Evolutionary conservation across 2,888 invertebrate species (phyloP).

Genomic region (Pachymerium ferrugineum): DNA sequence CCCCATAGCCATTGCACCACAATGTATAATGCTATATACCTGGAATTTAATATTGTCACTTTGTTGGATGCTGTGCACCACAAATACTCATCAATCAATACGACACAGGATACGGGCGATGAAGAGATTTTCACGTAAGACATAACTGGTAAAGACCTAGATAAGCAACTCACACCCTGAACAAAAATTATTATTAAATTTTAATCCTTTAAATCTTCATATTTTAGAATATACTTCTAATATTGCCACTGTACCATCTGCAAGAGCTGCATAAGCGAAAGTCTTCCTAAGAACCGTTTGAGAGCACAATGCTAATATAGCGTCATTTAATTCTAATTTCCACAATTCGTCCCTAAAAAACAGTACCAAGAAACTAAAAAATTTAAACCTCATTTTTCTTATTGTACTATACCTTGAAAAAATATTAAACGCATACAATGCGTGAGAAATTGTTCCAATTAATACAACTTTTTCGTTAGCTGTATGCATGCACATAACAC

Average conservation of each 20-base stretch:
- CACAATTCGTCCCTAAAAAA: slow-evolving; percentile 45
- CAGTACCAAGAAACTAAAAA: no score
- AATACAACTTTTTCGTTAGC: slow-evolving; percentile 46
- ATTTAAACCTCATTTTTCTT: slow-evolving; percentile 29
- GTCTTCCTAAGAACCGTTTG: slow-evolving; percentile 43
- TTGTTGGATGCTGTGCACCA: slow-evolving; percentile 53
- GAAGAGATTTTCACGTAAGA: slow-evolving; percentile 52
- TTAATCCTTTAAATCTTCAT: neutral
- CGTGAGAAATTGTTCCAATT: slow-evolving; percentile 50
- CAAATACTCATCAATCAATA: slow-evolving; percentile 46
- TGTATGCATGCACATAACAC: slow-evolving; percentile 48
- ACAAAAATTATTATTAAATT: neutral
- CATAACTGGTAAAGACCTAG: neutral
- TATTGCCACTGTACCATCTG: slow-evolving; percentile 53
- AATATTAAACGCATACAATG: slow-evolving; percentile 47
- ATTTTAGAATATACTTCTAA: slow-evolving; percentile 46
- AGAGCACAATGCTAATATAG: slow-evolving; percentile 48
- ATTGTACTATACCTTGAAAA: slow-evolving; percentile 44
- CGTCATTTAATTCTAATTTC: slow-evolving; percentile 50
- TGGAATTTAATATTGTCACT: slow-evolving; percentile 50
- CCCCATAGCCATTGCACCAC: neutral
- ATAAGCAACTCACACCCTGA: neutral
- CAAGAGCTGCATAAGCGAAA: slow-evolving; percentile 50
- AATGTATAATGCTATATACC: slow-evolving; percentile 41
- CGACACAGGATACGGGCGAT: slow-evolving; percentile 49